Percentiles rank a stretch among this genome's conserved stretches.
These are phyloP conservation scores for Mesoligia furuncula DNA, from an alignment of 2,888 invertebrate species.

Conservation along the genomic window DNA sequence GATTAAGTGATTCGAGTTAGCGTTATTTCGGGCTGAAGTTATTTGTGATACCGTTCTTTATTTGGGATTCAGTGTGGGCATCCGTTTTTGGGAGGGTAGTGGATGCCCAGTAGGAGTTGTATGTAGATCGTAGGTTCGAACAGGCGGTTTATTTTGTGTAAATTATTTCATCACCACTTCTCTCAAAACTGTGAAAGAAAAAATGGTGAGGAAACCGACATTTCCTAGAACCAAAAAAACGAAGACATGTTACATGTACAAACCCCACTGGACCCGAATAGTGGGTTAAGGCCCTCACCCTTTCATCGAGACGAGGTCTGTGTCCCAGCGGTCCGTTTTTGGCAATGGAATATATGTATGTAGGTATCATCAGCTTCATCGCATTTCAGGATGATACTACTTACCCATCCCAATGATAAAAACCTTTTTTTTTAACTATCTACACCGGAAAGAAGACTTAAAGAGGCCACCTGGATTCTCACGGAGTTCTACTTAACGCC, in stretches of 20 bases:
- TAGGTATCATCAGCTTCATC: background rate
- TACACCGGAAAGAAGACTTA: slow-evolving; percentile 1
- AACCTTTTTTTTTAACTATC: background rate
- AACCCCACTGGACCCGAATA: background rate
- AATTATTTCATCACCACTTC: background rate
- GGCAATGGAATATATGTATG: background rate
- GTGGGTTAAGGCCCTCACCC: background rate
- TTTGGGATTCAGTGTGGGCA: background rate
- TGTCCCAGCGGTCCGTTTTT: background rate
- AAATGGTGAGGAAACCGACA: background rate
- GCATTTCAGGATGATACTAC: background rate
- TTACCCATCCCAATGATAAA: background rate
- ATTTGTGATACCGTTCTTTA: slow-evolving; percentile 23
- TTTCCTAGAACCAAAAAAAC: background rate
- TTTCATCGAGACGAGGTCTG: background rate
- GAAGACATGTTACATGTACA: background rate
- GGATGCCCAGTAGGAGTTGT: background rate
- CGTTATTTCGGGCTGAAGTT: slow-evolving; percentile 27
- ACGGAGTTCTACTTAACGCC: slow-evolving; percentile 38
- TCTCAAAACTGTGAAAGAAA: background rate
- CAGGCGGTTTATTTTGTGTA: background rate
- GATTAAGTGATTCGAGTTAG: slow-evolving; percentile 34
- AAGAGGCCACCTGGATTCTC: slow-evolving; percentile 36
- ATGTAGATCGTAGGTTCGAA: background rate
- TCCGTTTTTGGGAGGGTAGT: background rate